Conservation (phyloP, 2,888 invertebrate genomes). For the Chorisops tibialis region DNA sequence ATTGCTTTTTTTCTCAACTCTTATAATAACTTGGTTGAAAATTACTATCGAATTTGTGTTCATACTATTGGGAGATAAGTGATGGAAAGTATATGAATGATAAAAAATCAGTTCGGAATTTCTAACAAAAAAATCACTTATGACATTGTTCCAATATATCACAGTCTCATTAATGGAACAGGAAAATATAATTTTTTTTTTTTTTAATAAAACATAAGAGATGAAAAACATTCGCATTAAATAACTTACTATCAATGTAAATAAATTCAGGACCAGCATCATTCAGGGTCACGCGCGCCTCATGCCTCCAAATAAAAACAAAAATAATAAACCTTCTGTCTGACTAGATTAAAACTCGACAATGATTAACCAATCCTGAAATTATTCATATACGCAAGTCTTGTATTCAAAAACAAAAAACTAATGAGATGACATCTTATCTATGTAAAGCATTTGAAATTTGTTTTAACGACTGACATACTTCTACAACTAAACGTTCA, state of each 20-base stretch:
- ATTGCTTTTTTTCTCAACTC: too few relatives aligned
- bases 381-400: background rate
- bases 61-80: too few relatives aligned
- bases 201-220: too few relatives aligned
- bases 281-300: background rate
- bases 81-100: too few relatives aligned
- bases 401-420: background rate
- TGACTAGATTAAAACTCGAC: slow-evolving; percentile 7
- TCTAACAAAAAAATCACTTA: background rate
- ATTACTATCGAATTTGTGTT: too few relatives aligned
- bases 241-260: background rate
- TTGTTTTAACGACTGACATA: slow-evolving; percentile 55
- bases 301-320: background rate
- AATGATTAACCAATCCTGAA: background rate
- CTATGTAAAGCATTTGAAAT: slow-evolving; percentile 52
- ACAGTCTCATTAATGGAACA: slow-evolving; percentile 26
- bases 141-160: slow-evolving; percentile 24
- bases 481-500: slow-evolving; percentile 66
- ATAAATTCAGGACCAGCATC: background rate
- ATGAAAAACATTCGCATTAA: background rate
- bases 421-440: slow-evolving; percentile 40
- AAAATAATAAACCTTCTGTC: background rate
- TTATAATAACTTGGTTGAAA: too few relatives aligned
- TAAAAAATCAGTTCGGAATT: too few relatives aligned
- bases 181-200: background rate